A percentile compares a stretch with the other conserved stretches of the same genome.
These are phyloP conservation scores for Helleia helle DNA, from an alignment of 2,888 invertebrate genomes.

Conservation along the genomic window DNA sequence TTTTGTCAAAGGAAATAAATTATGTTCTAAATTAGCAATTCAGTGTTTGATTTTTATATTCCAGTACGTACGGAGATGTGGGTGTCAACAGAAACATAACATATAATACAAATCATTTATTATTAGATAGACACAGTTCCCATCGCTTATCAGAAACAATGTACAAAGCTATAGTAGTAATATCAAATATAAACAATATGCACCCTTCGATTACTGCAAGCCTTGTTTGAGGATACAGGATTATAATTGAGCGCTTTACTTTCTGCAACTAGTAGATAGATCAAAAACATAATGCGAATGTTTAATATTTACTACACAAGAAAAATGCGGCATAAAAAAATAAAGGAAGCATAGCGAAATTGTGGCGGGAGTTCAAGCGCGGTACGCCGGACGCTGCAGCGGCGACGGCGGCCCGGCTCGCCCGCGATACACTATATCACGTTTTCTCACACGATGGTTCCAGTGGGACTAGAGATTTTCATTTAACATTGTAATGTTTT, in stretches of 20 bases:
- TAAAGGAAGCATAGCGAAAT: conserved; percentile 63
- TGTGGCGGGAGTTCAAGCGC: conserved; percentile 25
- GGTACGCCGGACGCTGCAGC: no score
- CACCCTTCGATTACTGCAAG: conserved; percentile 74
- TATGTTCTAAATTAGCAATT: conserved; percentile 68
- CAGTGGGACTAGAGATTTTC: conserved; percentile 82
- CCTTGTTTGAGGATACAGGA: conserved; percentile 69
- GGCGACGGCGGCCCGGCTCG: neutral
- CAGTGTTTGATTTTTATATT: conserved; percentile 27
- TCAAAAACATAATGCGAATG: conserved; percentile 67
- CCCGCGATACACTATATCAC: conserved; percentile 22
- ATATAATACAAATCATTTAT: conserved; percentile 82
- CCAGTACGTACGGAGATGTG: conserved; percentile 17
- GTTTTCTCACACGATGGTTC: conserved; percentile 68
- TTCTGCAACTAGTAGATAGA: conserved; percentile 63
- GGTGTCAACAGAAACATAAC: conserved; percentile 38
- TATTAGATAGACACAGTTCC: conserved; percentile 82
- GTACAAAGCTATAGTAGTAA: conserved; percentile 80
- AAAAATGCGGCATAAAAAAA: conserved; percentile 63
- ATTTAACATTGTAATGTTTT: conserved; percentile 70
- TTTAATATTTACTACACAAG: conserved; percentile 65
- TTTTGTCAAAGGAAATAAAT: conserved; percentile 70
- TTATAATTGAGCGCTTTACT: conserved; percentile 70
- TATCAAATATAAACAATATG: conserved; percentile 75
- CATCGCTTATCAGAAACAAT: conserved; percentile 81